Evolutionary conservation across 2,797 vertebrate genomes (phyloP), one percentile per base, ranked within the genome.

Genomic region (Hoplostethus atlanticus): DNA sequence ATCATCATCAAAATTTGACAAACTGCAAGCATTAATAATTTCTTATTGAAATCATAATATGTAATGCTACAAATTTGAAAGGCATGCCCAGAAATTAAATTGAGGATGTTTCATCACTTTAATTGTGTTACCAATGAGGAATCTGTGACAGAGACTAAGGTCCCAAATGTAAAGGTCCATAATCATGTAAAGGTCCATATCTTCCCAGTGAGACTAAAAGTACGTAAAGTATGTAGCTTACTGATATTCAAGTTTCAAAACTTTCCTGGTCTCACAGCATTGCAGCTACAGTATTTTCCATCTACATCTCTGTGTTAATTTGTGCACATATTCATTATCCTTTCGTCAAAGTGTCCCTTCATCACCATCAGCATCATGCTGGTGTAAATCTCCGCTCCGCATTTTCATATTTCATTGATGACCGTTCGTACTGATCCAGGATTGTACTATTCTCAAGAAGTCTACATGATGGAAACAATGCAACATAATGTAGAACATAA

Each of bases 401-500:
- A 93, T 89, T 95, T 88, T 94, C 96, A 95, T 83, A 95, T 95
- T 93, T 95, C 95, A 94, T 67, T 93, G 96, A 92, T 69, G 96
- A 93, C 93, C 87, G 96, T 94, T 97, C 96, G 93, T 92, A 96
- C 92, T 94, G 96, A 95, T 95, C 90, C 96, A 95, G 95, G 96
- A 95, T 92, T 84, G 92, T 93, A 95, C 95, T 97, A 96, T 95
- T 96, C 92, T 95, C 96, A 96, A 97, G 96, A 95, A 96, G 96
- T 97, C 97, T 98, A 98, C 91, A 95, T 95, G 95, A 96, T 95
- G 94, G 94, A 96, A 96, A 97, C 95, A 97, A 95, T n/a, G 95
- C 86, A 92, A 96, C 94, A 96, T 86, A 95, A 94, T 85, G 93
- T 88, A 95, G 87, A 95, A 93, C 90, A 94, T 90, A 91, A 90